Conservation (phyloP, 2,888 invertebrate genomes). For the Xestia rhomboidea region DNA sequence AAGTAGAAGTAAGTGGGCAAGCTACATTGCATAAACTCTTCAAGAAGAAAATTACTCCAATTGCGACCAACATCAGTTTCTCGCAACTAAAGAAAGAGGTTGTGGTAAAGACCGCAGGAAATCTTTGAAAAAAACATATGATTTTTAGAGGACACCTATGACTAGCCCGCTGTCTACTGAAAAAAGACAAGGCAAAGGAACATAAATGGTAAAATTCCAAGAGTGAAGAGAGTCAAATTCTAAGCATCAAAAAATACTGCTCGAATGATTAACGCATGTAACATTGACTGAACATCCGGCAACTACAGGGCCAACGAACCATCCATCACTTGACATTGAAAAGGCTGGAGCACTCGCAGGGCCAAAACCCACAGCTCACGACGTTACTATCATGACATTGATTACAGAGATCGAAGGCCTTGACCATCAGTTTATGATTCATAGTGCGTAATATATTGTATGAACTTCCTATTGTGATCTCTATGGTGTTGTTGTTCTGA, state of each 20-base stretch:
- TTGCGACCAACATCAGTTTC: neutral
- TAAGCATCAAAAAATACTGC: neutral
- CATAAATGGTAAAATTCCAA: neutral
- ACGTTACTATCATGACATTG: constrained; percentile 1
- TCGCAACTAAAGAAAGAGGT: neutral
- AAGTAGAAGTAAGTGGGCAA: neutral
- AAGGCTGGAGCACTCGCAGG: neutral
- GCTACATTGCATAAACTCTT: neutral
- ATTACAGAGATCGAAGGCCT: constrained; percentile 11
- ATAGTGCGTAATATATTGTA: constrained; percentile 23
- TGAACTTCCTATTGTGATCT: constrained; percentile 29
- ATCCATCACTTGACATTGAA: neutral
- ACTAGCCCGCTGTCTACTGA: neutral
- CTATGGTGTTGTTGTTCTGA: constrained; percentile 24
- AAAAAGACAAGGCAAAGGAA: neutral
- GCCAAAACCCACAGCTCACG: neutral
- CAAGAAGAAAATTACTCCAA: neutral
- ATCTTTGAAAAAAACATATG: neutral
- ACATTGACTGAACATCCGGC: neutral
- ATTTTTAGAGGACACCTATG: neutral
- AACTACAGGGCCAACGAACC: neutral
- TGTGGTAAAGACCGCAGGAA: neutral
- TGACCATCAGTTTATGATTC: constrained; percentile 40
- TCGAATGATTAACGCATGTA: neutral
- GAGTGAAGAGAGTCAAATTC: neutral